Percentiles rank a stretch among this genome's conserved stretches.
These are phyloP conservation scores for Borostomias antarcticus DNA, from an alignment of 2,797 vertebrate species.

Conservation along the genomic window DNA sequence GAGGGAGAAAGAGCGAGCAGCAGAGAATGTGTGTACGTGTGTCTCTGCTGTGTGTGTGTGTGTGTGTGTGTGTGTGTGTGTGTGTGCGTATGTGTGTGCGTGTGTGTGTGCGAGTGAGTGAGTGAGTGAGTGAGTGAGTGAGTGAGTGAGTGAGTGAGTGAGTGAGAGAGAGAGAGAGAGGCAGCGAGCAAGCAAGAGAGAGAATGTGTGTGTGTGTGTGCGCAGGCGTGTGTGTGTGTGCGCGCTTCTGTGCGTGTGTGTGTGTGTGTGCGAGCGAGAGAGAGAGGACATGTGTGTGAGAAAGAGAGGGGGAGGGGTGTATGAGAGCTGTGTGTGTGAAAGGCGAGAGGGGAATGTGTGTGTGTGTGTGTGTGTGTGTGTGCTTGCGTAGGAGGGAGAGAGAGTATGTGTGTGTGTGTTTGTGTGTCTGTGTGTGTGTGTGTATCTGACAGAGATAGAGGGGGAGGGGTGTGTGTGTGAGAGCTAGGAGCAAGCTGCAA, in stretches of 20 bases:
- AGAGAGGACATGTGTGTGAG: conserved; percentile 56
- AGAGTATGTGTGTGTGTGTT: conserved; percentile 14
- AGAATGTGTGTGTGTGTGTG: conserved; percentile 36
- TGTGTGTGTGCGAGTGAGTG: too few species aligned
- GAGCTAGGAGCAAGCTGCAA: conserved; percentile 12
- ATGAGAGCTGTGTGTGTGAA: conserved; percentile 43
- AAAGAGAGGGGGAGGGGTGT: conserved; percentile 47
- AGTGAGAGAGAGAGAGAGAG: conserved; percentile 25
- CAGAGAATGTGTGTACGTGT: conserved; percentile 17
- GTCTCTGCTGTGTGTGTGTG: conserved; percentile 6
- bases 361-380: conserved; percentile 28
- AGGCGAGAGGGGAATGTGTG: conserved; percentile 40
- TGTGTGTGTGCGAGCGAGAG: conserved; percentile 41
- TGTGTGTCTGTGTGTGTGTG: conserved; percentile 14
- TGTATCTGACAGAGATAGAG: conserved; percentile 25
- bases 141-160: conserved; percentile 21
- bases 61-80: conserved; percentile 30
- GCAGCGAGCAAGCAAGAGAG: conserved; percentile 36
- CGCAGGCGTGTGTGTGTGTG: conserved; percentile 31
- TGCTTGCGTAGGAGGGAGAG: conserved; percentile 16
- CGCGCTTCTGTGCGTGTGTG: conserved; percentile 40
- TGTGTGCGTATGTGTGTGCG: conserved; percentile 29
- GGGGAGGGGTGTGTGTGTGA: conserved; percentile 33
- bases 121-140: conserved; percentile 33
- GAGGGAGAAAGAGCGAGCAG: conserved; percentile 37